These are phyloP conservation scores for Drosophila putrida DNA, from an alignment of 2,888 invertebrate species.

Conservation along the genomic window DNA sequence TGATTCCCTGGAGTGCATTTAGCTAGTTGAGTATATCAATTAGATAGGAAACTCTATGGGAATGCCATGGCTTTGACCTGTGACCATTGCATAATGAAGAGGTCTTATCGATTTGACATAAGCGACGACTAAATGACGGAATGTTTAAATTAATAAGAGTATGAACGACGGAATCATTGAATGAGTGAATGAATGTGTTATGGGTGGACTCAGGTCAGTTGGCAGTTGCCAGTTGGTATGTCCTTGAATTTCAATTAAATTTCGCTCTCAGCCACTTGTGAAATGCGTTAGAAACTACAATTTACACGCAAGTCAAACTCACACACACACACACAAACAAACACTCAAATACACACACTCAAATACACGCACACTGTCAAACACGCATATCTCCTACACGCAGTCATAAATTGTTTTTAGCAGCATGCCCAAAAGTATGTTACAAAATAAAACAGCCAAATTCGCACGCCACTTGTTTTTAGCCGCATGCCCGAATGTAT, in stretches of 20 bases:
- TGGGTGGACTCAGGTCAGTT: slow-evolving; percentile 5
- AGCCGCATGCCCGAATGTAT: slow-evolving; percentile 66
- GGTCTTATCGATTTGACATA: slow-evolving; percentile 53
- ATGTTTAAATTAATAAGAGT: not conserved
- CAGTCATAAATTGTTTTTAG: slow-evolving; percentile 40
- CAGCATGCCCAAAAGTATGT: slow-evolving; percentile 67
- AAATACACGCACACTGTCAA: slow-evolving; percentile 9
- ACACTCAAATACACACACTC: slow-evolving; percentile 14
- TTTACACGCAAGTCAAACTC: slow-evolving; percentile 33
- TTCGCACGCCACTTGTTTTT: slow-evolving; percentile 40
- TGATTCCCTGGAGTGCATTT: slow-evolving; percentile 64
- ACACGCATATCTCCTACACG: slow-evolving; percentile 11
- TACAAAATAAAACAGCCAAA: slow-evolving; percentile 39
- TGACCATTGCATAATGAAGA: slow-evolving; percentile 63
- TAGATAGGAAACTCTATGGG: slow-evolving; percentile 36
- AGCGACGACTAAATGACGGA: slow-evolving; percentile 26
- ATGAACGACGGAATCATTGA: not conserved
- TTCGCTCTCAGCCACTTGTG: slow-evolving; percentile 35
- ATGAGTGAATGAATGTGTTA: not conserved
- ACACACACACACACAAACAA: slow-evolving; percentile 11
- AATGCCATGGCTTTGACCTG: slow-evolving; percentile 43
- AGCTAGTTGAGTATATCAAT: slow-evolving; percentile 60
- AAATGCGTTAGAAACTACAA: slow-evolving; percentile 38
- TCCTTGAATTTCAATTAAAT: slow-evolving; percentile 75
- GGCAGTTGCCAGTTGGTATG: slow-evolving; percentile 27